Conservation (phyloP, 2,888 invertebrate species). For the Aphodius granarius region DNA sequence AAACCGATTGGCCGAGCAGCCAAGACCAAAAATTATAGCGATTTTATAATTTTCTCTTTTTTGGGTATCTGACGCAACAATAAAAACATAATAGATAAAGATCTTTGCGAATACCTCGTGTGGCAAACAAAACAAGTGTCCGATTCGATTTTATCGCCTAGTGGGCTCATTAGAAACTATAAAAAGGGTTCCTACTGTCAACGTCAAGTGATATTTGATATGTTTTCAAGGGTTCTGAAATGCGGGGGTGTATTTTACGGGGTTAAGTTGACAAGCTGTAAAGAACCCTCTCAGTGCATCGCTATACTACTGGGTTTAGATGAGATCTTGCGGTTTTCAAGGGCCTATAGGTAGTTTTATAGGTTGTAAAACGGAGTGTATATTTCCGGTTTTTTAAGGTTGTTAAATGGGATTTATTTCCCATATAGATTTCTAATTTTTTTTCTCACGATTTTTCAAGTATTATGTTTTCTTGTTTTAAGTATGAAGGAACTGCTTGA, state of each 20-base stretch:
- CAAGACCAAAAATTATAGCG: conserved; percentile 4
- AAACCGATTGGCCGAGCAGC: not conserved
- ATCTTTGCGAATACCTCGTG: not conserved
- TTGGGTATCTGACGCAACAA: not conserved
- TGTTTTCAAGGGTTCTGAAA: conserved; percentile 22
- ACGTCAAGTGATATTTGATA: conserved; percentile 22
- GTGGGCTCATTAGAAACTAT: conserved; percentile 18
- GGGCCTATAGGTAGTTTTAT: conserved; percentile 18
- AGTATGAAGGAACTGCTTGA: no score
- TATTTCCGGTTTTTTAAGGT: conserved; percentile 19
- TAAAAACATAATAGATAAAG: not conserved
- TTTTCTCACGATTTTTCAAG: not conserved
- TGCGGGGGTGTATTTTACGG: conserved; percentile 24
- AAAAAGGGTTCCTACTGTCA: conserved; percentile 22
- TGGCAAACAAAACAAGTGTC: not conserved
- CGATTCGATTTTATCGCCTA: conserved; percentile 18
- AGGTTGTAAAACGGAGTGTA: conserved; percentile 17
- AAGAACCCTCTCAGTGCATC: not conserved
- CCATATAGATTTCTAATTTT: not conserved
- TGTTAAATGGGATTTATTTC: not conserved
- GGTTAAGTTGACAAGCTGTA: not conserved
- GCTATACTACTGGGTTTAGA: conserved; percentile 1
- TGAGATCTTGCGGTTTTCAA: conserved; percentile 7
- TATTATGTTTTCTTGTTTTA: not conserved
- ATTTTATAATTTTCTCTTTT: not conserved